Evolutionary conservation across 2,797 vertebrate species (phyloP).

Genomic region (Phalloptychus januarius): DNA sequence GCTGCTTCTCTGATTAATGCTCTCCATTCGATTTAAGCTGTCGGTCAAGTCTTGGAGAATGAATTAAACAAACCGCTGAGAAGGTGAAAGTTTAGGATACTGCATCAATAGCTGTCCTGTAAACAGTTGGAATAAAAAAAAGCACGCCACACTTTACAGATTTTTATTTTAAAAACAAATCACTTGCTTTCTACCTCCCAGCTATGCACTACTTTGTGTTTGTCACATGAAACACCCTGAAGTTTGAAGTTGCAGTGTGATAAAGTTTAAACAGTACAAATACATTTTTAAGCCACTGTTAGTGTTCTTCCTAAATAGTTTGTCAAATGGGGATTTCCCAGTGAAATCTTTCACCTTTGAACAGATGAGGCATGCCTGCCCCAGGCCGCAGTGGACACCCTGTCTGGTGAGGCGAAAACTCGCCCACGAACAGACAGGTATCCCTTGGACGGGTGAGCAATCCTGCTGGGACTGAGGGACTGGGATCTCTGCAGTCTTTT

Average conservation of each 20-base stretch:
- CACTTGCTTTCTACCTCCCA: not conserved
- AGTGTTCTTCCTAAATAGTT: not conserved
- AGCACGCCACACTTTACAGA: not conserved
- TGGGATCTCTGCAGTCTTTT: constrained; percentile 68
- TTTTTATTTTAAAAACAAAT: not conserved
- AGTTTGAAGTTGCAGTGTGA: not conserved
- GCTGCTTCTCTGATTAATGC: not conserved
- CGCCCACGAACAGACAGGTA: constrained; percentile 44
- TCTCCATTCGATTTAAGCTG: not conserved
- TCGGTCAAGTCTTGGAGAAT: not conserved
- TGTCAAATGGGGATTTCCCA: not conserved
- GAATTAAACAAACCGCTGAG: not conserved
- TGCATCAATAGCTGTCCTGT: not conserved
- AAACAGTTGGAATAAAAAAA: not conserved
- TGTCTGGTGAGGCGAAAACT: constrained; percentile 65
- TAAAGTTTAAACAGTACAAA: not conserved
- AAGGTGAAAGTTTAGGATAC: not conserved
- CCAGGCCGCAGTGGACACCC: constrained; percentile 42
- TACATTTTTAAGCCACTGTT: not conserved
- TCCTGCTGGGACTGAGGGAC: constrained; percentile 72
- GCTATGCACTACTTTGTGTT: not conserved
- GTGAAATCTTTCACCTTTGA: constrained; percentile 32
- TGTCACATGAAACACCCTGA: not conserved
- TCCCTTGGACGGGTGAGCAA: constrained; percentile 47
- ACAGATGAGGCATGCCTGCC: constrained; percentile 28